These are phyloP conservation scores for Pterophyllum scalare DNA, from an alignment of 2,113 vertebrate species.

Conservation along the genomic window DNA sequence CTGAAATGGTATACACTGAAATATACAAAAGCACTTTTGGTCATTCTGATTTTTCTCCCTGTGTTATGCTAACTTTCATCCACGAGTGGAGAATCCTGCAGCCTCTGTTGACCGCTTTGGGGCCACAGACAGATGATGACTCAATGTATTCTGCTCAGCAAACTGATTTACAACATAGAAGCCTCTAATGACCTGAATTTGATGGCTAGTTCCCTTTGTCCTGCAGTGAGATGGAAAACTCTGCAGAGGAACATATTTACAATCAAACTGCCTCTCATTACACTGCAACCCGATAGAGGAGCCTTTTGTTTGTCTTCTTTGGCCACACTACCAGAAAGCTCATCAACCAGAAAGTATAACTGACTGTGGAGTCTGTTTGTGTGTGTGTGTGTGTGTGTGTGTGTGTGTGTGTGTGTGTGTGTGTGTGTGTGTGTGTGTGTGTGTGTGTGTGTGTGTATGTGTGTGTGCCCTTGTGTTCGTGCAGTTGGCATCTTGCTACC, in stretches of 20 bases:
- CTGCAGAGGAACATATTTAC: constrained; percentile 80
- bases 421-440: constrained; percentile 45
- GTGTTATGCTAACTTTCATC: background rate
- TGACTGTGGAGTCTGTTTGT: constrained; percentile 46
- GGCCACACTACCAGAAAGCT: constrained; percentile 69
- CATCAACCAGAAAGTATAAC: constrained; percentile 72
- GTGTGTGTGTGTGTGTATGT: constrained; percentile 18
- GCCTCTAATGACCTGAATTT: constrained; percentile 83
- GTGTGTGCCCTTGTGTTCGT: constrained; percentile 33
- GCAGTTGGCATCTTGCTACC: constrained; percentile 64
- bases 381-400: constrained; percentile 38
- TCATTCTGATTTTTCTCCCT: background rate
- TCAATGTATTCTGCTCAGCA: constrained; percentile 78
- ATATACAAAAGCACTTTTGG: background rate
- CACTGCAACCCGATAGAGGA: constrained; percentile 75
- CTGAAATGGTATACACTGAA: background rate
- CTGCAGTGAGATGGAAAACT: constrained; percentile 80
- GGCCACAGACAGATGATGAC: constrained; percentile 60
- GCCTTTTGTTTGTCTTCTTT: constrained; percentile 82
- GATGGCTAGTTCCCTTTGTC: constrained; percentile 80
- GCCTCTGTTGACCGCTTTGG: constrained; percentile 14
- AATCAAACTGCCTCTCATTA: constrained; percentile 83
- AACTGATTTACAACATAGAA: constrained; percentile 73
- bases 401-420: constrained; percentile 31
- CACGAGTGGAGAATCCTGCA: constrained; percentile 30